Conservation (phyloP, 2,797 vertebrate species). For the Phoxinus dragarum region DNA sequence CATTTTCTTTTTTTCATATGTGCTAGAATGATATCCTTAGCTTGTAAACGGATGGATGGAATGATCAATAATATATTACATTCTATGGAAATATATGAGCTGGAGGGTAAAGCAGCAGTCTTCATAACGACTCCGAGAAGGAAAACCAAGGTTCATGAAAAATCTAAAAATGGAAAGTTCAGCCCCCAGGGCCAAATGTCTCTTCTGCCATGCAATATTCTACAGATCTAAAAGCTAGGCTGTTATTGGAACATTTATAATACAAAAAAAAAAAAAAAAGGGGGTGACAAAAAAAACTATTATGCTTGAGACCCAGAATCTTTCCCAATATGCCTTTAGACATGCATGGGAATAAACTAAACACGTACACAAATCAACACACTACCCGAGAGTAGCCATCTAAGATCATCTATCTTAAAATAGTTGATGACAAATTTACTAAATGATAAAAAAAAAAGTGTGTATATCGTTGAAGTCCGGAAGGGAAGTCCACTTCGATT, state of each 20-base stretch:
- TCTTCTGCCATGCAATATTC: conserved; percentile 41
- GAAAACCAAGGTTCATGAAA: conserved; percentile 56
- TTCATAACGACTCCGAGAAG: conserved; percentile 53
- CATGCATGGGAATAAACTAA: neutral
- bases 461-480: neutral
- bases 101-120: conserved; percentile 49
- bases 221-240: conserved; percentile 15
- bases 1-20: conserved; percentile 18
- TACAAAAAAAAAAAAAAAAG: neutral
- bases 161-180: conserved; percentile 44
- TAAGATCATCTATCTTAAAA: neutral
- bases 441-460: too few species aligned
- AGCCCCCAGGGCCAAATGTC: conserved; percentile 50
- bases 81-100: conserved; percentile 57
- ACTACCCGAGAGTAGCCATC: neutral
- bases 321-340: neutral
- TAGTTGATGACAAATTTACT: neutral
- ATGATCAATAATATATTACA: conserved; percentile 48
- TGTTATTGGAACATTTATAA: conserved; percentile 54
- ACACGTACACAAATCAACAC: neutral
- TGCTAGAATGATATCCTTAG: conserved; percentile 7
- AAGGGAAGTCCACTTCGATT: neutral
- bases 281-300: conserved; percentile 40
- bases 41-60: conserved; percentile 41
- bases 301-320: conserved; percentile 17